Evolutionary conservation across 2,113 vertebrate genomes (phyloP).

Genomic region (Prietella phreatophila): DNA sequence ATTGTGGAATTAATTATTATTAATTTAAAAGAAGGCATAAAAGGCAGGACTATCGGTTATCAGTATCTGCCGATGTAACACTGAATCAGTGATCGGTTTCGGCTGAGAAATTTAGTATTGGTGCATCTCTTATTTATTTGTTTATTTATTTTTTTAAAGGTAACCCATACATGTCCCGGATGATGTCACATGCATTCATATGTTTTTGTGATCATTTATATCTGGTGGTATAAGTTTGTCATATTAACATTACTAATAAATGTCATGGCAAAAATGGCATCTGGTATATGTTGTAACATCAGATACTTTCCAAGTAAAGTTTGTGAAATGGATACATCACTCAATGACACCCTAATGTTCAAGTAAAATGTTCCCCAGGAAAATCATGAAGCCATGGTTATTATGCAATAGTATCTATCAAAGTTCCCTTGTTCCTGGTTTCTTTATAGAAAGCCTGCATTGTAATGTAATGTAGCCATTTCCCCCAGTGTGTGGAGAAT

Average conservation of each 20-base stretch:
- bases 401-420: neutral
- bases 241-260: neutral
- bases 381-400: neutral
- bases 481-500: neutral
- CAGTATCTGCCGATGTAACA: too few relatives aligned
- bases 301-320: too few relatives aligned
- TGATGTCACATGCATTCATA: neutral
- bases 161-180: neutral
- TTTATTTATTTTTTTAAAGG: too few relatives aligned
- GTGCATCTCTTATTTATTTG: too few relatives aligned
- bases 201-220: neutral
- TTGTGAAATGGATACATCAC: neutral
- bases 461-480: neutral
- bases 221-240: neutral
- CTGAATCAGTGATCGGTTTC: too few relatives aligned
- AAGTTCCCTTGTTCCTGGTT: neutral
- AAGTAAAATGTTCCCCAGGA: neutral
- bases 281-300: neutral
- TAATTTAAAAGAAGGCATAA: too few relatives aligned
- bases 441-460: neutral
- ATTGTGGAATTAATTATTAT: too few relatives aligned
- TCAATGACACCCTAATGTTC: neutral
- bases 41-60: too few relatives aligned
- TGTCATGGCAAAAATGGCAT: neutral
- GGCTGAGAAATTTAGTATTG: too few relatives aligned